Base-by-base conservation (phyloP, 2,888 invertebrate genomes). In the Mesochorus sp. region DNA sequence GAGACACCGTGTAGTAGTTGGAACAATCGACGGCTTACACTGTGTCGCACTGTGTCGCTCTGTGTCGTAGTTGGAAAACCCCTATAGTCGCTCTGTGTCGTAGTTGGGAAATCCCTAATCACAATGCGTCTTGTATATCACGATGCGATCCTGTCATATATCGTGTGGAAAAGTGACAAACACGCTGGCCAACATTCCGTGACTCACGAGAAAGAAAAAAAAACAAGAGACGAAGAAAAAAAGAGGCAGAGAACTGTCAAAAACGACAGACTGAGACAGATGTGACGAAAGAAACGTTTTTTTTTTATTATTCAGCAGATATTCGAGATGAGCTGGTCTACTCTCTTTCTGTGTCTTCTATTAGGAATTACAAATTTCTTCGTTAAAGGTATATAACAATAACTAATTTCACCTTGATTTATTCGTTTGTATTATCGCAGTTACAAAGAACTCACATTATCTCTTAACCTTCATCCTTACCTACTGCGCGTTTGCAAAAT, bases 321-420 rank as follows among this genome's bases (percentile, higher is more conserved):
- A 10, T 47, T 66, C 70, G 74, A 64, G 49, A 78, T 78, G 78
- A 74, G 66, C 37, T 59, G 37, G 24, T 55, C 44, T 21, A 74
- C 59, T 34, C 34, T 74, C 55, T 55, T 49, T 19, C 28, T 78
- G 49, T 73, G 51, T 31, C 42, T 74, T 24, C 10, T 71, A 8
- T 1, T 51, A 17, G 59, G 34, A 28, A 34, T 64, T 26, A 44
- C 71, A 4, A 51, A 62, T 68, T 51, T 37, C 66, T 31, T 71
- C 42, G 44, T 74, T 12, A 59, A 59, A 74, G 78, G 78, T 78
- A 44, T 59, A 37, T 47, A 12, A 2, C 0, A 4, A 31, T 8
- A 24, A n/a, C 1, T 57, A 49, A 19, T 49, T 34, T 8, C n/a
- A 17, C 14, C 2, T 2, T 14, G 8, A 10, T 21, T 44, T 59